phyloP scores from a whole-genome alignment of 2,888 invertebrate species.

The Aphrophora alni region DNA sequence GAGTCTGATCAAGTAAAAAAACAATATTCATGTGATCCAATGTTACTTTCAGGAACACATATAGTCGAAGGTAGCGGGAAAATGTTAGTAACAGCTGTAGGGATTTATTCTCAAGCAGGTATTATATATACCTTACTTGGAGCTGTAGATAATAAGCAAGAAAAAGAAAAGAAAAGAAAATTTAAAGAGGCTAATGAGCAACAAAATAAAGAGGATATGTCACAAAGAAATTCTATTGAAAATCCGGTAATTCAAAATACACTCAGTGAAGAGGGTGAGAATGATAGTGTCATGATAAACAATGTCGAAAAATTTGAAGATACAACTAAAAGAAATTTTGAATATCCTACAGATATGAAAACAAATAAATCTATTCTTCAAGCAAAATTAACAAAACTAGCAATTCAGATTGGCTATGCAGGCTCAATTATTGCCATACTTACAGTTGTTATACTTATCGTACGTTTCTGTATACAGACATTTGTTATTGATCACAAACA shows the following conservation, averaged over 20 bases:
- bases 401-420: slow-evolving; percentile 72
- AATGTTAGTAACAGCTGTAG: slow-evolving; percentile 70
- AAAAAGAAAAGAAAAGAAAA: not conserved
- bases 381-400: slow-evolving; percentile 68
- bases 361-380: slow-evolving; percentile 75
- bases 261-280: slow-evolving; percentile 19
- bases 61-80: slow-evolving; percentile 73
- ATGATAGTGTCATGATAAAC: not conserved
- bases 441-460: slow-evolving; percentile 67
- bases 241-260: not conserved
- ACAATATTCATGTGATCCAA: slow-evolving; percentile 63
- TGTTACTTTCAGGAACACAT: slow-evolving; percentile 65
- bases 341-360: slow-evolving; percentile 64
- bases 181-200: slow-evolving; percentile 24
- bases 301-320: no score
- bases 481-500: slow-evolving; percentile 60
- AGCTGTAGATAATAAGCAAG: slow-evolving; percentile 57
- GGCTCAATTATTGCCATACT: slow-evolving; percentile 67
- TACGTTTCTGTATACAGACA: slow-evolving; percentile 64
- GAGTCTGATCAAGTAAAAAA: slow-evolving; percentile 75
- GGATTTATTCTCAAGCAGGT: slow-evolving; percentile 71
- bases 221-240: not conserved
- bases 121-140: slow-evolving; percentile 70
- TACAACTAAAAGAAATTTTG: not conserved
- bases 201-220: slow-evolving; percentile 33